A percentile compares a stretch with the other conserved stretches of the same genome.
These are phyloP conservation scores for Rhabdophis nuchalis DNA, from an alignment of 2,797 vertebrate species.

Conservation along the genomic window DNA sequence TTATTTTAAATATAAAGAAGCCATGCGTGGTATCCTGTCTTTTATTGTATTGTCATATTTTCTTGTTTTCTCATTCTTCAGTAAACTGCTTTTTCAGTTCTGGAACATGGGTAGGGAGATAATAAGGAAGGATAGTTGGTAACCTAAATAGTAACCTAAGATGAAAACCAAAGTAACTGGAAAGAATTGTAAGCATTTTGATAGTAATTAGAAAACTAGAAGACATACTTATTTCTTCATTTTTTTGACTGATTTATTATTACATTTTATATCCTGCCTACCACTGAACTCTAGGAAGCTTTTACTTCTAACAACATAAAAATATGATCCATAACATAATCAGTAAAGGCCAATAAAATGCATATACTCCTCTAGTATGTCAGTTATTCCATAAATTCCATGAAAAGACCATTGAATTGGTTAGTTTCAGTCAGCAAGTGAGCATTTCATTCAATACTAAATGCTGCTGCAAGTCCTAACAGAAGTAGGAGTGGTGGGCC, in stretches of 20 bases:
- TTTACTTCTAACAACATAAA: background rate
- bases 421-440: background rate
- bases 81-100: background rate
- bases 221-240: background rate
- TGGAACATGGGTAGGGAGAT: background rate
- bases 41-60: background rate
- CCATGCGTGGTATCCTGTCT: background rate
- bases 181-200: background rate
- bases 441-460: background rate
- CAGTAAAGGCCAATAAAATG: background rate
- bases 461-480: background rate
- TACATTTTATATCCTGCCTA: background rate
- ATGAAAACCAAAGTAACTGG: background rate
- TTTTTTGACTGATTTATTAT: background rate
- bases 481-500: background rate
- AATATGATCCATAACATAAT: background rate
- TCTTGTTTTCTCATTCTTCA: background rate
- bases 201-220: background rate
- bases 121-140: background rate
- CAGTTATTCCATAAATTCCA: background rate
- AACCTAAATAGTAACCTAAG: background rate
- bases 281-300: background rate
- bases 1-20: background rate
- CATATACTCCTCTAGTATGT: background rate
- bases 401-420: background rate